A percentile compares a stretch with the other conserved stretches of the same genome.
Conservation (phyloP, 2,113 vertebrate species). For the Seriola rivoliana region DNA sequence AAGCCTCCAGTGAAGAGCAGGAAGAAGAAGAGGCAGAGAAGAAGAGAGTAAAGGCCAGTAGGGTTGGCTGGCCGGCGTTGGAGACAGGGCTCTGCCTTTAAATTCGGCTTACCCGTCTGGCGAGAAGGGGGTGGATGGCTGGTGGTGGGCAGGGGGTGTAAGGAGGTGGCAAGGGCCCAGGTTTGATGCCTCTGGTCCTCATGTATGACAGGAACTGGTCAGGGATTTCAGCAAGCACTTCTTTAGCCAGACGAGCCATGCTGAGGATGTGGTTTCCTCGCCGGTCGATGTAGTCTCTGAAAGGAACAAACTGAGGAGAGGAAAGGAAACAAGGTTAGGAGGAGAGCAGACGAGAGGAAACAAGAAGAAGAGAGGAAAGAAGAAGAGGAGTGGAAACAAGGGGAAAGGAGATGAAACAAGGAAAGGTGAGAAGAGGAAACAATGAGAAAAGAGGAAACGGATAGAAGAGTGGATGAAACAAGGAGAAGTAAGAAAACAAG, state of each 20-base stretch:
- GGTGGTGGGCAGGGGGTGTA: slow-evolving; percentile 85
- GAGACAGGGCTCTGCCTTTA: slow-evolving; percentile 33
- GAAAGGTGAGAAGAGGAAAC: not conserved
- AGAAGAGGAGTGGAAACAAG: too few relatives aligned
- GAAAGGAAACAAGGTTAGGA: not conserved
- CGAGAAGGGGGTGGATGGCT: slow-evolving; percentile 87
- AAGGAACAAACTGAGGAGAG: slow-evolving; percentile 93
- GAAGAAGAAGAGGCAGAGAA: slow-evolving; percentile 59
- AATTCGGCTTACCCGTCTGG: slow-evolving; percentile 83
- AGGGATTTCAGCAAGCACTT: slow-evolving; percentile 96
- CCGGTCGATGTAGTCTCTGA: slow-evolving; percentile 96
- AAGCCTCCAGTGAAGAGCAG: slow-evolving; percentile 64
- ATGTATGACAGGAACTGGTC: slow-evolving; percentile 98
- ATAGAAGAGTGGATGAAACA: not conserved
- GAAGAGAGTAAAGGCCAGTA: slow-evolving; percentile 31
- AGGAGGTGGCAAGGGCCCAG: slow-evolving; percentile 90
- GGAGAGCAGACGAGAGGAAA: not conserved
- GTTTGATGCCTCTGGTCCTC: slow-evolving; percentile 96
- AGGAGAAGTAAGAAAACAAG: not conserved
- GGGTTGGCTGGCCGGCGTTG: not conserved
- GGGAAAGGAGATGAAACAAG: not conserved
- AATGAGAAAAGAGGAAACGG: too few relatives aligned
- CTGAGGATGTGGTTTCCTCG: slow-evolving; percentile 95
- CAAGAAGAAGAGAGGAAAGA: not conserved
- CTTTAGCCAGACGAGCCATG: slow-evolving; percentile 97